Conservation (phyloP, 2,888 invertebrate species). For the Lagria hirta region DNA sequence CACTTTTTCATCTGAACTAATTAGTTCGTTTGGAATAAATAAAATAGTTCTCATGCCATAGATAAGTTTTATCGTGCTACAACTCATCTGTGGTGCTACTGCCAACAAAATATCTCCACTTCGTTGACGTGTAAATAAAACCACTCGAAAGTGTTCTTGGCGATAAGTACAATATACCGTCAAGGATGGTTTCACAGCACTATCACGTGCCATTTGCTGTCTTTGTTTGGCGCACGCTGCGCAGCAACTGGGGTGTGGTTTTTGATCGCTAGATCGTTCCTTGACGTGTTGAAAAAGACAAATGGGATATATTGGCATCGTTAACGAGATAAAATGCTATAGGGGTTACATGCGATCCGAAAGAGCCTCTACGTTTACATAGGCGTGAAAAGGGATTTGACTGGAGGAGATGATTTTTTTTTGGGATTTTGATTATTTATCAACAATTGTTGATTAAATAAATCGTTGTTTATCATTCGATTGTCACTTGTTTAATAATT, state of each 20-base stretch:
- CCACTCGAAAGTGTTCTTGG: conserved; percentile 8
- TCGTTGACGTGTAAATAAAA: conserved; percentile 12
- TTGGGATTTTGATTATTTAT: neutral
- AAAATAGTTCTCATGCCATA: conserved; percentile 19
- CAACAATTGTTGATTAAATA: no score
- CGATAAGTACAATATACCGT: conserved; percentile 10
- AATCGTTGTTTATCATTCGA: neutral
- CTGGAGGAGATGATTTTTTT: neutral
- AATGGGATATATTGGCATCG: conserved; percentile 36
- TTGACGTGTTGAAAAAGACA: conserved; percentile 5
- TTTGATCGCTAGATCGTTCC: neutral
- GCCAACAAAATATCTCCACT: conserved; percentile 15
- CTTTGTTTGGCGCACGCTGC: conserved; percentile 21
- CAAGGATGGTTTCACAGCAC: conserved; percentile 2
- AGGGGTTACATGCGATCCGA: conserved; percentile 40
- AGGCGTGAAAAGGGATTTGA: neutral
- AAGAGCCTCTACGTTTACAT: conserved; percentile 16
- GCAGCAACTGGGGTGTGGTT: conserved; percentile 28
- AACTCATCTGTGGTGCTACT: conserved; percentile 16
- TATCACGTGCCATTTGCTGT: conserved; percentile 7
- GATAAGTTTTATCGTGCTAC: conserved; percentile 22
- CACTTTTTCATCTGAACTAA: no score
- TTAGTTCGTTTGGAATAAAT: no score
- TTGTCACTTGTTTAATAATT: neutral
- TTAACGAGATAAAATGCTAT: conserved; percentile 46